phyloP scores from a whole-genome alignment of 2,797 vertebrate genomes.

The Perodicticus potto region DNA sequence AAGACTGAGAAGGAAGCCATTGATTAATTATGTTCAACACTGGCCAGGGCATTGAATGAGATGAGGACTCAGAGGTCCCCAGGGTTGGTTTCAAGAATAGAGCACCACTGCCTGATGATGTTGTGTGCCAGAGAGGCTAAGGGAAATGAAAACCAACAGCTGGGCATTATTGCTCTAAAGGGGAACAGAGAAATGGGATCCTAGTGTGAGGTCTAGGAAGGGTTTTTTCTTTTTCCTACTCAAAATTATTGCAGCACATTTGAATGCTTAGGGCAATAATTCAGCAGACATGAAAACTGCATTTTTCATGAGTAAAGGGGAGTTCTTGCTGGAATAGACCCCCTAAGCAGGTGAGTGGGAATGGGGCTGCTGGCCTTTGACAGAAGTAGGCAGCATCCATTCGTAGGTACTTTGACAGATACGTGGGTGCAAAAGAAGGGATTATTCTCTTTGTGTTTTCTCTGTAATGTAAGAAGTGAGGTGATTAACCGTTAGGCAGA shows the following conservation, averaged over 20 bases:
- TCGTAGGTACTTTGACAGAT: no score
- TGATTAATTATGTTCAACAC: neutral
- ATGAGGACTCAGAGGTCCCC: neutral
- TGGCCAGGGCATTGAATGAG: neutral
- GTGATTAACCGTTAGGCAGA: neutral
- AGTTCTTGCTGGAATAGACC: no score
- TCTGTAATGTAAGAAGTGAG: neutral
- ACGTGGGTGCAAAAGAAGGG: neutral
- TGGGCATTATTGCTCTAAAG: neutral
- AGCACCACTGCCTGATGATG: neutral
- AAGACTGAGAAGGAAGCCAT: neutral
- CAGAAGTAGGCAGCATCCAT: neutral
- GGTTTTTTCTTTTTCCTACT: neutral
- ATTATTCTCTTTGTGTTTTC: neutral
- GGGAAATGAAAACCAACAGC: no score
- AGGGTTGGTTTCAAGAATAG: neutral
- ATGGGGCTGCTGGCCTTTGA: neutral
- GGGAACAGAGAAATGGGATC: neutral
- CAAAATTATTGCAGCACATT: neutral
- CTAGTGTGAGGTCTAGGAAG: rapidly evolving
- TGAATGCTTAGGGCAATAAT: no score
- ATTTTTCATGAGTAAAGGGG: neutral
- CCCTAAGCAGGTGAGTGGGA: neutral
- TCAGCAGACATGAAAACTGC: neutral
- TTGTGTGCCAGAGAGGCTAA: rapidly evolving